These are phyloP conservation scores for Ciona savignyi DNA, from an alignment of 23 tunicate species.

Conservation along the genomic window DNA sequence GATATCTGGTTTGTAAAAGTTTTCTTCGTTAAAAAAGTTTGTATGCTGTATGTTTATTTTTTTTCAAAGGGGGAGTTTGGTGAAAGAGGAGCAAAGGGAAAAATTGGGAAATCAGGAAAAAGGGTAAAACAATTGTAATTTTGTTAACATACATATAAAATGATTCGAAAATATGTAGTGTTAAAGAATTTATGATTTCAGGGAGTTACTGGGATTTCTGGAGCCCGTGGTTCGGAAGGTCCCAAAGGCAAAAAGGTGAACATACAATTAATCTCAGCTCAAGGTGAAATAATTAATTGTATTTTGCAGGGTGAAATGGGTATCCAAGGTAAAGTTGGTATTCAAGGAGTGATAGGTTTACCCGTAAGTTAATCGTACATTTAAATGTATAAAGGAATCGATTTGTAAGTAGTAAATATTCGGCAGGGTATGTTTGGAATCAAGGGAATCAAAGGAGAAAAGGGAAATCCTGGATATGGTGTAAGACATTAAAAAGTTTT, in stretches of 20 bases:
- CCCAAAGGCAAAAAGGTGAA: conserved; percentile 5
- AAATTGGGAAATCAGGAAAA: no score
- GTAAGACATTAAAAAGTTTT: no score
- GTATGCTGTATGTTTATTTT: no score
- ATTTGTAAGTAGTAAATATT: neutral
- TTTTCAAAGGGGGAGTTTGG: no score
- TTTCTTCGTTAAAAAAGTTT: no score
- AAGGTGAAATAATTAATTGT: neutral
- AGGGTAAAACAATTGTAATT: no score
- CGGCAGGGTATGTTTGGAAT: neutral
- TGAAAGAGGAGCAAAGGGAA: no score
- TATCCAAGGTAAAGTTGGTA: neutral
- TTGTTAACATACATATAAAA: no score
- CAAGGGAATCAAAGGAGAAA: neutral
- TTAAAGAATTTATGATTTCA: neutral
- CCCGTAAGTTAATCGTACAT: neutral
- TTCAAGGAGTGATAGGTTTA: neutral
- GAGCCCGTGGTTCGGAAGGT: neutral
- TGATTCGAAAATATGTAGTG: no score
- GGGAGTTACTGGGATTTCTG: neutral
- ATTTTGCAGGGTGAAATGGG: no score
- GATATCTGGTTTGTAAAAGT: neutral
- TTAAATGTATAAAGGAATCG: neutral
- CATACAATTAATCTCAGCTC: neutral
- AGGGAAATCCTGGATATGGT: no score